Base-by-base conservation (phyloP, 2,113 vertebrate species). In the Odocoileus virginianus region DNA sequence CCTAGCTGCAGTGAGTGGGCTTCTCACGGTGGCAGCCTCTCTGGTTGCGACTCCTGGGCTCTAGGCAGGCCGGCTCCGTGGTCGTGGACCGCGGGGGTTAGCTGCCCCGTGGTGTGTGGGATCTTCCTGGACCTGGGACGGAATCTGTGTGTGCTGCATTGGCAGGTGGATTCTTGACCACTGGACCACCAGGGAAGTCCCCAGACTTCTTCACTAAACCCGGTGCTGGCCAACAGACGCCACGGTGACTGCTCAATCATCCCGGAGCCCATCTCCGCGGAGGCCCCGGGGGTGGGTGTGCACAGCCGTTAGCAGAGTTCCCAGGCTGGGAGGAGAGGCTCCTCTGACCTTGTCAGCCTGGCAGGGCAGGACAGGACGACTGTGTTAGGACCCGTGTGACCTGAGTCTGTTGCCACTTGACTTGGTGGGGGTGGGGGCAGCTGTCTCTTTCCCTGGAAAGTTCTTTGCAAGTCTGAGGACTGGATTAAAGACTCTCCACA, bases 161-260 rank as follows among this genome's bases (percentile, higher is more conserved):
- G 71, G 21, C 36, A 7, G 36, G 6, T 43, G 36, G 71, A 27
- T 76, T 27, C 21, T 43, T 76, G 23, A 14, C 71, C 71, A 43
- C 12, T 40, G 71, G 71, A 13, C 71, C 36, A 23, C 17, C 64
- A 23, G 36, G 36, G 36, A 43, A 25, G 21, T 43, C 71, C 25
- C 25, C 40, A 45, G 36, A 16, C 23, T 16, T 45, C 74, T 45
- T 19, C 36, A 33, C 50, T 28, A 58, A 58, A 28, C 40, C 3
- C 0, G 19, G 10, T 0, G 71, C 71, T 43, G 36, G 64, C 79
- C 21, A 45, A 47, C 47, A n/a, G 71, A 50, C 2, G 45, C 15
- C 28, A 0, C 1, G n/a, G 33, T 3, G 40, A 23, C n/a, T 4
- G 1, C 9, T 19, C 33, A 0, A 17, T n/a, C 30, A 7, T 21